These are phyloP conservation scores for Hylia prasina DNA, from an alignment of 2,113 vertebrate species.

Conservation along the genomic window DNA sequence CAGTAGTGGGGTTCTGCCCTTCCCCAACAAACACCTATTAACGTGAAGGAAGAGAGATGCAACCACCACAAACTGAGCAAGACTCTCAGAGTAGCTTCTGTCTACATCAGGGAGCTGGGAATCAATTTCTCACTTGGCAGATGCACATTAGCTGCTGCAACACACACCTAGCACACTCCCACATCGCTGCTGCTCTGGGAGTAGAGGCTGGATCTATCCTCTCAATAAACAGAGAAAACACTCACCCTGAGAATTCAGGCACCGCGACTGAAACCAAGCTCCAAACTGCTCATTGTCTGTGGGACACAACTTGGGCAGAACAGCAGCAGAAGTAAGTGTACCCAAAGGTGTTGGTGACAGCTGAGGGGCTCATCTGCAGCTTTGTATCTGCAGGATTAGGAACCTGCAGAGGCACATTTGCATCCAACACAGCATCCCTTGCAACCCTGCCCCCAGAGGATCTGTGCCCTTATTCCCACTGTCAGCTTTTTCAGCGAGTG, in stretches of 20 bases:
- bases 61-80: not conserved
- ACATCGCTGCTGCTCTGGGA: not conserved
- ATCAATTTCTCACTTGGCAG: not conserved
- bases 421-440: not conserved
- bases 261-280: not conserved
- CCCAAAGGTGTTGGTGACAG: not conserved
- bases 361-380: not conserved
- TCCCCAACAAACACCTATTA: not conserved
- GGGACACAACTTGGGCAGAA: not conserved
- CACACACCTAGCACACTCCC: not conserved
- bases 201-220: not conserved
- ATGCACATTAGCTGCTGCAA: not conserved
- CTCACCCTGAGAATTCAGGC: not conserved
- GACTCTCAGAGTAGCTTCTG: not conserved
- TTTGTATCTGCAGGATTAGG: not conserved
- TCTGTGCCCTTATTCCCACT: not conserved
- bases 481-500: not conserved
- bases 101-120: not conserved
- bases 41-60: fast-evolving
- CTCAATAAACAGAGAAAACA: not conserved
- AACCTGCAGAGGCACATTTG: not conserved
- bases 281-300: not conserved
- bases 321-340: not conserved
- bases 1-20: fast-evolving
- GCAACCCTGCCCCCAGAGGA: not conserved